Conservation (phyloP, 2,888 invertebrate species). For the Ophion obscuratus region DNA sequence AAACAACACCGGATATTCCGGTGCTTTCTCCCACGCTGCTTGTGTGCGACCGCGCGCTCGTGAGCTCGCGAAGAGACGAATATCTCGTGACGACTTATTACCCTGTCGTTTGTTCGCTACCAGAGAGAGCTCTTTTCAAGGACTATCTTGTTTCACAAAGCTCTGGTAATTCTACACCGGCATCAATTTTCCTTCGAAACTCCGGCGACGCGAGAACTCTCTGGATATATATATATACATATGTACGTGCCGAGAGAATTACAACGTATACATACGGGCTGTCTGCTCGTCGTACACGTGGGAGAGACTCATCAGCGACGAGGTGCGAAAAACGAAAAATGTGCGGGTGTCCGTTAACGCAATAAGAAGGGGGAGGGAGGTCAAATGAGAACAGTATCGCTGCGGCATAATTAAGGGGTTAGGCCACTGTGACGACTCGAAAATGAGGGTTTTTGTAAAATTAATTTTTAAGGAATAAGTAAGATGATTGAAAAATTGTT, state of each 20-base stretch:
- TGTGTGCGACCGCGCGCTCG: neutral
- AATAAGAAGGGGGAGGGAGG: too few relatives aligned
- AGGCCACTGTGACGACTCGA: too few relatives aligned
- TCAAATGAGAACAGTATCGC: too few relatives aligned
- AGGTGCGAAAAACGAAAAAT: too few relatives aligned
- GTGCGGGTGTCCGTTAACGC: too few relatives aligned
- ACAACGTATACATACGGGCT: slow-evolving; percentile 13
- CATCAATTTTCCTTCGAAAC: slow-evolving; percentile 68
- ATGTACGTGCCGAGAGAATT: neutral
- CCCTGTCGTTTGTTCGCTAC: slow-evolving; percentile 53
- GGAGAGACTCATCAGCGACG: neutral
- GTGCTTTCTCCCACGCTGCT: neutral
- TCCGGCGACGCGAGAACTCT: neutral
- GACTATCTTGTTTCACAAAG: slow-evolving; percentile 63
- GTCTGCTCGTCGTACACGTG: slow-evolving; percentile 34
- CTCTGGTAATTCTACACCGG: slow-evolving; percentile 65
- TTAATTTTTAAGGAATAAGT: too few relatives aligned
- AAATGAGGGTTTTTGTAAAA: too few relatives aligned
- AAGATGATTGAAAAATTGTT: too few relatives aligned
- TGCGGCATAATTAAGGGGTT: too few relatives aligned
- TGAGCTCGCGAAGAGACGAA: slow-evolving; percentile 26
- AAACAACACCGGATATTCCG: neutral
- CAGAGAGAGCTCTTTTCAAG: slow-evolving; percentile 39
- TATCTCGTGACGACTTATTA: slow-evolving; percentile 65
- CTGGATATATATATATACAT: slow-evolving; percentile 18